Evolutionary conservation across 1,140 invertebrate genomes (phyloP).

Genomic region (Zophobas atratus): DNA sequence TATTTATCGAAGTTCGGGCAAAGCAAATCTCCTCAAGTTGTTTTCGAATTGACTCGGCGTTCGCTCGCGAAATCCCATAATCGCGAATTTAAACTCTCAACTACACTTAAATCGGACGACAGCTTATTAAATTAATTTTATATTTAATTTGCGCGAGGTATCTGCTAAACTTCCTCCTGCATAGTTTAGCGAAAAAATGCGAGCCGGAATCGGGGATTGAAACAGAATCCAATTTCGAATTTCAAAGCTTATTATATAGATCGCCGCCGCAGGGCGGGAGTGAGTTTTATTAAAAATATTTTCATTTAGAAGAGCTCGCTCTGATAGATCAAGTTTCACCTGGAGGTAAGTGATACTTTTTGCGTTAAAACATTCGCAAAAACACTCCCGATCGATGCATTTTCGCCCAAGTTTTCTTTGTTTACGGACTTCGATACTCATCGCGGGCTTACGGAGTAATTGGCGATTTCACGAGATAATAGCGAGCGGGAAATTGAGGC

Average conservation of each 20-base stretch:
- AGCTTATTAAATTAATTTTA: conserved; percentile 5
- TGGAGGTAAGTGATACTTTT: no score
- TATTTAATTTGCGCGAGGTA: no score
- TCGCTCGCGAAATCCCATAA: neutral
- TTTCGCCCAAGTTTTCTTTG: neutral
- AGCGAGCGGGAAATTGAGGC: conserved; percentile 11
- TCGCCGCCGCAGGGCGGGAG: neutral
- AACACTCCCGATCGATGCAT: neutral
- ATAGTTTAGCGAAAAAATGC: no score
- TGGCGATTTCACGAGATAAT: conserved; percentile 19
- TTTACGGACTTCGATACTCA: neutral
- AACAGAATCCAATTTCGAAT: conserved; percentile 12
- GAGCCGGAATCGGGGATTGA: no score
- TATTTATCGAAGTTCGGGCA: conserved; percentile 8
- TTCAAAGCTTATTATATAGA: conserved; percentile 12
- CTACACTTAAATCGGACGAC: neutral
- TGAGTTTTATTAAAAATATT: conserved; percentile 36
- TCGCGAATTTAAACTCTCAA: conserved; percentile 20
- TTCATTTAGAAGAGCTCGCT: neutral
- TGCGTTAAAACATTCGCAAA: no score
- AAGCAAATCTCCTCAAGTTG: conserved; percentile 19
- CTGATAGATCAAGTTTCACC: no score
- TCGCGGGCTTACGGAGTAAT: neutral
- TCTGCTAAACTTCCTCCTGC: no score
- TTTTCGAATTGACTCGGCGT: conserved; percentile 16